Evolutionary conservation across 2,888 invertebrate genomes (phyloP), one percentile per base, ranked within the genome.

Genomic region (Argynnis bischoffii): DNA sequence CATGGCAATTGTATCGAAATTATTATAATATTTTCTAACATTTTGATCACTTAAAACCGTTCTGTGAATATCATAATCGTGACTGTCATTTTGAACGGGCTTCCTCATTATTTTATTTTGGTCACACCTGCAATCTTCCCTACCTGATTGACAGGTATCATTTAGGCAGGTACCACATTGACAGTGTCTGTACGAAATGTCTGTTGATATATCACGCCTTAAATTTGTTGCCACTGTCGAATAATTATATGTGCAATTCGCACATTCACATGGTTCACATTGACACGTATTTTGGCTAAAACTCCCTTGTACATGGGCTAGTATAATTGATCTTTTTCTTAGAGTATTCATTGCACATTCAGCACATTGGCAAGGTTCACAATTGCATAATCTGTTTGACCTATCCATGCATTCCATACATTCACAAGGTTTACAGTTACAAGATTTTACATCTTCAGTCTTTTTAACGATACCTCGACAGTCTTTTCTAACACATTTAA

Each of bases 261-360:
- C 72, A 66, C 88, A 89, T 47, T 82, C 79, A 71, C 89, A 88
- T 3, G 87, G 84, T 31, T 66, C 67, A 71, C 88, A 89, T n/a
- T 77, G 68, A 63, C 88, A 89, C 5, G 60, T 46, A 47, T 71
- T 72, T 16, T 72, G 76, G 48, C 74, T 75, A 6, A 66, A 65
- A 57, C 76, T 75, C 64, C 78, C 78, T 41, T 69, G 74, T n/a
- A 82, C 76, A 14, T 82, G 76, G 6, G 81, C 81, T 0, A 86
- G 80, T 26, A 81, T 73, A 14, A 81, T 55, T 4, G 73, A 70
- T 59, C 70, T 60, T 53, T 47, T 50, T 57, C 11, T 64, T 70
- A 64, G 59, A 76, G 2, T 71, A 63, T 71, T 74, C 35, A 51
- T 6, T 4, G 21, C 77, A 68, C 86, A 86, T 66, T 83, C 77